Evolutionary conservation across 2,888 invertebrate genomes (phyloP).

Genomic region (Metopia argyrocephala): DNA sequence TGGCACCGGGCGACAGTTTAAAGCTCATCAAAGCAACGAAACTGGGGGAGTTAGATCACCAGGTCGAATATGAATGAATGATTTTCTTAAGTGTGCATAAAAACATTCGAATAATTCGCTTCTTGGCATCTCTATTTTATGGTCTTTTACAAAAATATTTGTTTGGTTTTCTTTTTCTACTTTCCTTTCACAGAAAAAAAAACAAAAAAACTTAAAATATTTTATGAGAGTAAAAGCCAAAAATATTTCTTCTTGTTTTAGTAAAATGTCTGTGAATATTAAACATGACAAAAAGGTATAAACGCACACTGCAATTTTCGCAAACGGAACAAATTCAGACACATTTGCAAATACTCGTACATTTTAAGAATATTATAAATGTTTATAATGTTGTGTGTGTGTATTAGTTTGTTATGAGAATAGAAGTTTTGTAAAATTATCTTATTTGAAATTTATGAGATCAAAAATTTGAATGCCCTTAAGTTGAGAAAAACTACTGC

Average conservation of each 20-base stretch:
- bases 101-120: not conserved
- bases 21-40: too few relatives aligned
- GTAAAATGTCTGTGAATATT: not conserved
- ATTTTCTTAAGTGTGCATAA: too few relatives aligned
- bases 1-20: too few relatives aligned
- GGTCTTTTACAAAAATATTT: conserved; percentile 35
- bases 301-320: not conserved
- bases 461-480: conserved; percentile 59
- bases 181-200: too few relatives aligned
- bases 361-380: not conserved
- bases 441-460: conserved; percentile 62
- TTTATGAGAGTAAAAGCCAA: not conserved
- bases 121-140: not conserved
- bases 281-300: not conserved
- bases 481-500: conserved; percentile 30
- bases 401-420: not conserved
- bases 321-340: not conserved
- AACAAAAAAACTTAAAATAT: conserved; percentile 5
- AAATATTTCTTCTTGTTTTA: conserved; percentile 15
- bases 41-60: too few relatives aligned
- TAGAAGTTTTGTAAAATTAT: conserved; percentile 51
- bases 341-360: not conserved
- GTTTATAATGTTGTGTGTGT: not conserved
- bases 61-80: too few relatives aligned
- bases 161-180: too few relatives aligned